These are phyloP conservation scores for Pavo muticus DNA, from an alignment of 2,113 vertebrate genomes.

Conservation along the genomic window DNA sequence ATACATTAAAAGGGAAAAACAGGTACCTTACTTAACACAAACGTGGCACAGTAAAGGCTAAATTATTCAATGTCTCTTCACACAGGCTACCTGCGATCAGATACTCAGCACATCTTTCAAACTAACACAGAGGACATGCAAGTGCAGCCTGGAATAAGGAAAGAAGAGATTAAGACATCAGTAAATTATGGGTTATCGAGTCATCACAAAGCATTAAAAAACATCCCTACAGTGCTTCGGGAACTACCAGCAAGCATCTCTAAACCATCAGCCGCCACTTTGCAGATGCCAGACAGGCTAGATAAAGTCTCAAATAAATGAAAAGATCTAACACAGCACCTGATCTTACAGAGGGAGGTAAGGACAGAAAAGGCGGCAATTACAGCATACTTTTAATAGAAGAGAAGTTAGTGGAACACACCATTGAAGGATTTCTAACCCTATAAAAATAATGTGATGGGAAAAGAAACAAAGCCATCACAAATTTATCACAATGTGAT, in stretches of 20 bases:
- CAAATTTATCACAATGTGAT: background rate
- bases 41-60: background rate
- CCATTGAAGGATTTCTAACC: background rate
- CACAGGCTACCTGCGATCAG: background rate
- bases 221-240: background rate
- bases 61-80: background rate
- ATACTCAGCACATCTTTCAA: background rate
- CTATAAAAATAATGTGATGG: slow-evolving; percentile 5
- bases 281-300: background rate
- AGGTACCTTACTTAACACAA: background rate
- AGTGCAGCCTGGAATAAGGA: background rate
- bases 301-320: background rate
- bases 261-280: background rate
- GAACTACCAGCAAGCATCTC: background rate
- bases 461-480: background rate
- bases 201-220: background rate
- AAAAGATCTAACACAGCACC: background rate
- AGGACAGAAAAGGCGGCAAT: background rate
- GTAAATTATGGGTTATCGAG: background rate
- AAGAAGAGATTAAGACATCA: background rate
- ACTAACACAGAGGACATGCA: background rate
- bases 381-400: background rate
- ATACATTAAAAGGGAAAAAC: background rate
- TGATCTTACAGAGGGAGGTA: background rate
- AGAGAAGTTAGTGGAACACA: background rate